Base-by-base conservation (phyloP, 1,140 invertebrate genomes). In the Aphidius gifuensis region DNA sequence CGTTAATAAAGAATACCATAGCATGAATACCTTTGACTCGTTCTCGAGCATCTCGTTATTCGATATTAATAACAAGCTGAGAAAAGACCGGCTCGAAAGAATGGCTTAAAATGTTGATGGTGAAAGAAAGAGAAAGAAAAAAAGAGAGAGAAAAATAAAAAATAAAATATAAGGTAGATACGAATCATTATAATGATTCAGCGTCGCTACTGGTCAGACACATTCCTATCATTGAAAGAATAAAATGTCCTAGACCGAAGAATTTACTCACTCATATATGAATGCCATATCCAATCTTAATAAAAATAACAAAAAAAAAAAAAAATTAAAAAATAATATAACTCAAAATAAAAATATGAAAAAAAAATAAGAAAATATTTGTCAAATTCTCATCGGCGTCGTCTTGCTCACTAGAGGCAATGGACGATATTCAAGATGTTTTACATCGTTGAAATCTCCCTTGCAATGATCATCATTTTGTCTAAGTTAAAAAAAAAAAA, bases 1-100 rank as follows among this genome's bases (percentile, higher is more conserved):
- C 76, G 70, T 78, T 78, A 76, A 78, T 78, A 76, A 78, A 76
- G 73, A 75, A 76, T 74, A 74, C 68, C 64, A 60, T 65, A 70
- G 70, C 69, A 69, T 66, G 71, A 65, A 70, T 75, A 65, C 70
- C 68, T 70, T 72, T 67, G 67, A 64, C 66, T 71, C 66, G 68
- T 32, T 32, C 67, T 68, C 58, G 66, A 68, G 72, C 73, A 72
- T 71, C 74, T 78, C 71, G 75, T 75, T 78, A 77, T 76, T 77
- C 69, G 73, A 76, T 77, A 78, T 78, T 77, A 78, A 78, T 77
- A 76, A 78, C 71, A 68, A 75, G 73, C 61, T 40, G 5, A 42
- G 23, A 32, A 32, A 45, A 48, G 56, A 63, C 61, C 46, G 61
- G 61, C 45, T 50, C 23, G 57, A 46, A 23, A 16, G 40, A 21